Base-by-base conservation (phyloP, 2,113 vertebrate species). In the Gila orcuttii region DNA sequence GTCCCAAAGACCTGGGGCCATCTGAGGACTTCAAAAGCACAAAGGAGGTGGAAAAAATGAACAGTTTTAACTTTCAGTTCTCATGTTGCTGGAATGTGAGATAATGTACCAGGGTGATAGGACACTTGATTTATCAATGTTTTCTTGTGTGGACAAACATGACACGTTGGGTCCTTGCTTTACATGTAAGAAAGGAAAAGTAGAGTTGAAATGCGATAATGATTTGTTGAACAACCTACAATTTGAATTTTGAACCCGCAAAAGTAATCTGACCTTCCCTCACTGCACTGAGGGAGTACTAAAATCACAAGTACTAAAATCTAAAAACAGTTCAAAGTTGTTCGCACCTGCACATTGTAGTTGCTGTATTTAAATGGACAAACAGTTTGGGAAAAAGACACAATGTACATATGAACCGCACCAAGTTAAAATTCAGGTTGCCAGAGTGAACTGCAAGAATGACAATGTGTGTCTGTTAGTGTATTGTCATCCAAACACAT, bases 21-120 rank as follows among this genome's bases (percentile, higher is more conserved):
- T 85, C 45, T 25, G n/a, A 55, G 31, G 73, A 66, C 71, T 21
- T 84, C 57, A 84, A 84, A 62, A 47, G 23, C 47, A 28, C 64
- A 85, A 45, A 21, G 50, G 31, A 45, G 62, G 50, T 68, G 47
- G 19, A 10, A 45, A 57, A 68, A 71, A 52, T 60, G 76, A 79
- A 28, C 15, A 36, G 25, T 79, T 85, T 39, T 78, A 78, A 33
- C 60, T 85, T n/a, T 85, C 60, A 28, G 84, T 55, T 59, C 59
- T 52, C 47, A 15, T 52, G 47, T 47, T 39, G 2, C 36, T 71
- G 52, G 66, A 71, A 69, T 28, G 68, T 31, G 15, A 79, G 55
- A 21, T 71, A 64, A 79, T 85, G 23, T 45, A 11, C 45, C 42
- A 55, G 39, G 59, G 28, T 85, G n/a, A 47, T 13, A 6, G 68